A percentile compares a stretch with the other conserved stretches of the same genome.
These are phyloP conservation scores for Solenopsis invicta DNA, from an alignment of 1,140 invertebrate species.

Conservation along the genomic window DNA sequence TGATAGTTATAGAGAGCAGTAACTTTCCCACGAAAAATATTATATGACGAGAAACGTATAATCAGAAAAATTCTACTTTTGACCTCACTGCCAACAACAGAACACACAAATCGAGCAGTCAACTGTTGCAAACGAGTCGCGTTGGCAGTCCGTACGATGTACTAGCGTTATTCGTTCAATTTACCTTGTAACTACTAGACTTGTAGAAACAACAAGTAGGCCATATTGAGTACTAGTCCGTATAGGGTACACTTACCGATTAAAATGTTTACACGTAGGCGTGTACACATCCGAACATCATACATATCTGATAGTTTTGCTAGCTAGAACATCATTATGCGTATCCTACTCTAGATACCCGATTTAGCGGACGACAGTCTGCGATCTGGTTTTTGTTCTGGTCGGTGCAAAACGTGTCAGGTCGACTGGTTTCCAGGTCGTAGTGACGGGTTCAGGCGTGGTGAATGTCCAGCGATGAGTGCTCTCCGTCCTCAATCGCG, in stretches of 20 bases:
- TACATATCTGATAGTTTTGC: not conserved
- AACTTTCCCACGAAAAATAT: too few relatives aligned
- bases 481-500: slow-evolving; percentile 12
- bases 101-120: too few relatives aligned
- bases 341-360: not conserved
- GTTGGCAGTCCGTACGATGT: too few relatives aligned
- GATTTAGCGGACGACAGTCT: not conserved
- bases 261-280: not conserved
- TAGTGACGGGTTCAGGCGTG: slow-evolving; percentile 59
- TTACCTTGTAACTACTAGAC: too few relatives aligned
- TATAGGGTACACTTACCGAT: not conserved
- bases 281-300: not conserved
- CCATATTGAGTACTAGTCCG: too few relatives aligned
- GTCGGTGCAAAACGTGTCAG: slow-evolving; percentile 56
- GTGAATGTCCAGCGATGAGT: slow-evolving; percentile 36
- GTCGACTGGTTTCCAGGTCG: slow-evolving; percentile 70
- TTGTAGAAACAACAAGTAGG: too few relatives aligned
- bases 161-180: too few relatives aligned
- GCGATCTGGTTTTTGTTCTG: slow-evolving; percentile 60
- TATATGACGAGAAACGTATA: too few relatives aligned
- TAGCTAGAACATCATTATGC: not conserved
- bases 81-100: too few relatives aligned
- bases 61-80: too few relatives aligned
- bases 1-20: too few relatives aligned
- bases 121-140: too few relatives aligned